Base-by-base conservation (phyloP, 2,797 vertebrate genomes). In the Craterocephalus amniculus region DNA sequence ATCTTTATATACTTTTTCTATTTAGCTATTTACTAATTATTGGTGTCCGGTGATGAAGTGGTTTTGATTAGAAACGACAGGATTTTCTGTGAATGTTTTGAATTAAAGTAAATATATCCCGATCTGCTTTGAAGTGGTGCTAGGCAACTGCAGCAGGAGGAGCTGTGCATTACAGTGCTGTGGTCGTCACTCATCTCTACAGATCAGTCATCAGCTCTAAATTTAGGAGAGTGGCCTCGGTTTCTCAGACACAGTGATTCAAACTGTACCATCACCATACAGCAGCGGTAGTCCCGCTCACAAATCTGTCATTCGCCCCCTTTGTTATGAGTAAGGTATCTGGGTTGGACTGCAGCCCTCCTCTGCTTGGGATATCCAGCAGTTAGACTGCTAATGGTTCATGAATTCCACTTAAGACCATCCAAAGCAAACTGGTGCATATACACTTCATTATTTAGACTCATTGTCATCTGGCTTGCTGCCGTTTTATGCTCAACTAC, bases 111-210 rank as follows among this genome's bases (percentile, higher is more conserved):
- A 64, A 49, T 70, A 35, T 35, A 61, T 27, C 43, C 13, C 10
- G 4, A 27, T 49, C 43, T 69, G 29, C 32, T 78, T 81, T 78
- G 51, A 80, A 80, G 70, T 75, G 63, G 63, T 51, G 26, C 34
- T 63, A 16, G 38, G 34, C 11, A 14, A 22, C 36, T 65, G 54
- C 29, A 70, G 48, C 49, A 70, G 67, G 48, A 84, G 66, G 12
- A 69, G 22, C 5, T 22, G 31, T 1, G 31, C 36, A 67, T n/a
- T n/a, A n/a, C n/a, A n/a, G 69, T 48, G 49, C 35, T 16, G 16
- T 1, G 5, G 70, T 58, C 63, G 54, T 57, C 43, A 40, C 67
- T 75, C 66, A 54, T 70, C 36, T 69, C 54, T 16, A 20, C 48
- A 58, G 36, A 69, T 83, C 38, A 59, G 51, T 76, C 72, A 69